These are phyloP conservation scores for Lasioglossum oenotherae DNA, from an alignment of 2,888 invertebrate genomes.

Conservation along the genomic window DNA sequence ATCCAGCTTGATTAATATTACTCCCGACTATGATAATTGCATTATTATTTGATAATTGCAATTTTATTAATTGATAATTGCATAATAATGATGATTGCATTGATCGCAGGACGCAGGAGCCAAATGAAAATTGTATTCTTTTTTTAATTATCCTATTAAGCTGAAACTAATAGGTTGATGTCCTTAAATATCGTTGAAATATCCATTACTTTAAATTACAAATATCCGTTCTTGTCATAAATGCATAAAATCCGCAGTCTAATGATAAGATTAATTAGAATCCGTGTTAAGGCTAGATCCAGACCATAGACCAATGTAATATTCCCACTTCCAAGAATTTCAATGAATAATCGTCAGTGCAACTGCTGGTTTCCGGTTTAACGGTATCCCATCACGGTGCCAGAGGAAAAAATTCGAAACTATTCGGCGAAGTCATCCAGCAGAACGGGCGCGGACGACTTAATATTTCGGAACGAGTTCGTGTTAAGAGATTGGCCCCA, in stretches of 20 bases:
- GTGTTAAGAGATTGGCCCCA: constrained; percentile 4
- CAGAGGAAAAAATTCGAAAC: background rate
- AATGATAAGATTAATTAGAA: background rate
- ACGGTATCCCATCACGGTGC: background rate
- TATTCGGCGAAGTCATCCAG: background rate
- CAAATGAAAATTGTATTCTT: too few relatives aligned
- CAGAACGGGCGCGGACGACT: background rate
- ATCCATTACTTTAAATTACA: too few relatives aligned
- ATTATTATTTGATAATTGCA: too few relatives aligned
- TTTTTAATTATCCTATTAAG: too few relatives aligned
- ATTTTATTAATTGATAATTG: too few relatives aligned
- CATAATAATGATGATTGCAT: too few relatives aligned
- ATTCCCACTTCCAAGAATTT: background rate
- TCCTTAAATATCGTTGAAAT: too few relatives aligned
- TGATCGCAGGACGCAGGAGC: too few relatives aligned
- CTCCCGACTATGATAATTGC: background rate
- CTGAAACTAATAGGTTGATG: too few relatives aligned
- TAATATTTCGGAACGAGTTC: background rate
- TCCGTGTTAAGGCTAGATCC: background rate
- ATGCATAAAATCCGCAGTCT: too few relatives aligned
- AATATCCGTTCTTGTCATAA: too few relatives aligned
- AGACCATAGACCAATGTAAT: too few relatives aligned
- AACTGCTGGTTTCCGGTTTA: background rate
- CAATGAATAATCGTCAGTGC: background rate
- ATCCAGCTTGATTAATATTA: background rate